Base-by-base conservation (phyloP, 2,888 invertebrate species). In the Augiades crinisus region DNA sequence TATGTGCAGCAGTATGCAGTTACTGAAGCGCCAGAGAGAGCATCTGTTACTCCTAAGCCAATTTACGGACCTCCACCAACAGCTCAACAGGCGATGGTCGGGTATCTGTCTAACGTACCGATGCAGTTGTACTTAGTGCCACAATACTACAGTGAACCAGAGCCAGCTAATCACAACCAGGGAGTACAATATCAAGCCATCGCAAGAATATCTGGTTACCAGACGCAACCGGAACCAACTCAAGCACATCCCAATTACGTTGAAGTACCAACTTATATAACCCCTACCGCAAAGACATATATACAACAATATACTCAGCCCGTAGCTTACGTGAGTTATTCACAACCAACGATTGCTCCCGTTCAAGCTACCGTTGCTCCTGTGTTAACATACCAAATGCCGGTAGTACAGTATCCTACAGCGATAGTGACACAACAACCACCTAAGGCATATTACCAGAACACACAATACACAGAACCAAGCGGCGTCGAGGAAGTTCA, bases 91-190 rank as follows among this genome's bases (percentile, higher is more conserved):
- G 74, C 81, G 1, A 77, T 81, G 78, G 76, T 84, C 6, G 81
- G 86, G n/a, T 88, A 89, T 59, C 57, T 84, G 17, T 82, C 88
- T 1, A 89, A 86, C 54, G 71, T 87, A 14, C 88, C 89, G 12
- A 85, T 88, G 85, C 86, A 87, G 64, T 76, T 88, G 63, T 87
- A 85, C 70, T 68, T 88, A 69, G 81, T 88, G 56, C 88, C 88
- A 1, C 86, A 86, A 59, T 86, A 87, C 61, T 82, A 82, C 52
- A 75, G 71, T 27, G 78, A 82, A 2, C 73, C 70, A 1, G 75
- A 69, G 12, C 80, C 64, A 1, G 59, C 57, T 1, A 65, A 60
- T 37, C 31, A 63, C 1, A 68, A 72, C 22, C 53, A 63, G 1
- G 72, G 67, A 44, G 59, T 69, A n/a, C 78, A 78, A 45, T 80